phyloP scores from a whole-genome alignment of 1,140 invertebrate genomes.

The Globodera rostochiensis region DNA sequence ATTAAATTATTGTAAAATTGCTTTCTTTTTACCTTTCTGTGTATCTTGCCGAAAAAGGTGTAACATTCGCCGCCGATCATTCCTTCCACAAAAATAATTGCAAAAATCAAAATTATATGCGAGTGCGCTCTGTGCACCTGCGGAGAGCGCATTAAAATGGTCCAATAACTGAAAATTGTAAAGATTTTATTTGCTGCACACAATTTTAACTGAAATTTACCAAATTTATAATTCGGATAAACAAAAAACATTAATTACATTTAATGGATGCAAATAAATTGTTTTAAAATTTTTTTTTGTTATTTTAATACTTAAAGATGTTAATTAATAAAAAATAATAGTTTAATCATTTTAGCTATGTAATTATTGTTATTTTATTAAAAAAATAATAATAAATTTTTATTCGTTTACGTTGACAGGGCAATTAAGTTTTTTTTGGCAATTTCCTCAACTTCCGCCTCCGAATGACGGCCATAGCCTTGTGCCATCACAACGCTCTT shows the following conservation, averaged over 20 bases:
- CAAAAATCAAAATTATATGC: constrained; percentile 54
- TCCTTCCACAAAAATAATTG: constrained; percentile 64
- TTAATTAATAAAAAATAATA: too few relatives aligned
- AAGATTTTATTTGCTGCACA: neutral
- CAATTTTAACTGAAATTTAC: neutral
- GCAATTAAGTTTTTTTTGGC: constrained; percentile 86
- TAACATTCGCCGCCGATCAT: constrained; percentile 77
- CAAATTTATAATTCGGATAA: neutral
- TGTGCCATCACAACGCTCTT: constrained; percentile 49
- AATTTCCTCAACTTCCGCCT: constrained; percentile 85
- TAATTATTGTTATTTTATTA: too few relatives aligned
- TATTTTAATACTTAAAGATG: too few relatives aligned
- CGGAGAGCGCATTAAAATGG: constrained; percentile 20
- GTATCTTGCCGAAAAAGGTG: constrained; percentile 80
- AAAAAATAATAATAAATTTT: neutral
- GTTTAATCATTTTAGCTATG: too few relatives aligned
- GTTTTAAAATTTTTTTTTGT: too few relatives aligned
- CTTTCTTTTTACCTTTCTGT: constrained; percentile 71
- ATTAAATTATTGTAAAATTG: too few relatives aligned
- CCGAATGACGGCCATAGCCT: constrained; percentile 84
- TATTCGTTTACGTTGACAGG: constrained; percentile 73
- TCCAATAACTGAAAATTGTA: constrained; percentile 23
- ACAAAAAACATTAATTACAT: too few relatives aligned
- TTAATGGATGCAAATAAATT: too few relatives aligned
- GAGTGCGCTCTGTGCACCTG: constrained; percentile 34